Evolutionary conservation across 2,888 invertebrate genomes (phyloP).

Genomic region (Dusona sp.): DNA sequence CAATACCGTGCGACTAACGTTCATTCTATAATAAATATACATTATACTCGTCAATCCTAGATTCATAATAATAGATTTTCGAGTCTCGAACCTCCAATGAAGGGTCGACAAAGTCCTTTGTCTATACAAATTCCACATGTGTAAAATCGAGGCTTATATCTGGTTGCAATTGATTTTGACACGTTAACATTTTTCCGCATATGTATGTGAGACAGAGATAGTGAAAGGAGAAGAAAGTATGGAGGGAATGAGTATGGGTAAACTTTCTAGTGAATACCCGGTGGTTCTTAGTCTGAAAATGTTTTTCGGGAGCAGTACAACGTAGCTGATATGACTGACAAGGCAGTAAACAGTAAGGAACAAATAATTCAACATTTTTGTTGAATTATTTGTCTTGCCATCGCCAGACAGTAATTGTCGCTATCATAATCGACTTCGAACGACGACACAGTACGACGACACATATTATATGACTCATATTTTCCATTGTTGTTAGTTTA

Average conservation of each 20-base stretch:
- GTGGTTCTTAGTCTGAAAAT: not conserved
- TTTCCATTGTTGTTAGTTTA: not conserved
- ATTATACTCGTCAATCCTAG: not conserved
- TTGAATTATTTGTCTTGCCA: too few relatives aligned
- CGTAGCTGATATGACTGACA: not conserved
- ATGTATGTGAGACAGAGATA: not conserved
- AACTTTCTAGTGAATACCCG: not conserved
- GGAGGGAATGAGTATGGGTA: not conserved
- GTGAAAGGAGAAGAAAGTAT: not conserved
- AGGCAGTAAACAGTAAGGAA: not conserved
- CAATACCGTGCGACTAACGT: conserved; percentile 41
- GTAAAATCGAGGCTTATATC: not conserved
- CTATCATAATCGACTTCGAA: conserved; percentile 22
- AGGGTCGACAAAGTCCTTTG: not conserved
- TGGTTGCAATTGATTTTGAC: not conserved
- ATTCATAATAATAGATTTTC: not conserved
- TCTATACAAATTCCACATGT: not conserved
- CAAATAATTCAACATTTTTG: too few relatives aligned
- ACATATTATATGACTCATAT: conserved; percentile 15
- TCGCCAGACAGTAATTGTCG: conserved; percentile 58
- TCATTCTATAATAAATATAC: not conserved
- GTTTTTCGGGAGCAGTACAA: not conserved
- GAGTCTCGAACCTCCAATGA: not conserved
- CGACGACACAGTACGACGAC: conserved; percentile 15
- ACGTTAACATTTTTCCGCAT: not conserved